phyloP scores from a whole-genome alignment of 2,797 vertebrate genomes.

The Poeciliopsis presidionis region DNA sequence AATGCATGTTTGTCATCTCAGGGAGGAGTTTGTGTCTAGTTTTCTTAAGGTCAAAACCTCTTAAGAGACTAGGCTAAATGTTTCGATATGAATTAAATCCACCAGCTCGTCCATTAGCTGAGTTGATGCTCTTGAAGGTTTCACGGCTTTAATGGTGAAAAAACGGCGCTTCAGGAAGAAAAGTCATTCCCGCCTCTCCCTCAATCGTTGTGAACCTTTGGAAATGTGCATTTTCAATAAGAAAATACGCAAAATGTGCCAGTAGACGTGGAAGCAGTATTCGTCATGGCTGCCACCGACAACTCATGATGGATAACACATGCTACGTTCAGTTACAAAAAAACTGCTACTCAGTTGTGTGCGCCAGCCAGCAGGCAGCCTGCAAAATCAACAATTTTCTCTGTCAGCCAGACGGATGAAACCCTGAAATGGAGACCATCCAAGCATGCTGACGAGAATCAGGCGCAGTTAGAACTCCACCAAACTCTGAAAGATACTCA shows the following conservation, averaged over 20 bases:
- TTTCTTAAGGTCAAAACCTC: conserved; percentile 44
- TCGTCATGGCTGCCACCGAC: conserved; percentile 59
- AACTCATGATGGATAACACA: conserved; percentile 68
- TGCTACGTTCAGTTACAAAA: conserved; percentile 49
- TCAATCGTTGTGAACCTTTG: not conserved
- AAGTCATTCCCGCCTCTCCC: not conserved
- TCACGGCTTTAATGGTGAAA: conserved; percentile 8
- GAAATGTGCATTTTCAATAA: not conserved
- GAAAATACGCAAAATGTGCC: not conserved
- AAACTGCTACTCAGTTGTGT: conserved; percentile 38
- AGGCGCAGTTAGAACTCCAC: conserved; percentile 43
- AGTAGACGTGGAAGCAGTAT: conserved; percentile 58
- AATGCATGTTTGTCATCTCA: conserved; percentile 67
- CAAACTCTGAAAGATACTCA: conserved; percentile 21
- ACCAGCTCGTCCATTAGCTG: conserved; percentile 33
- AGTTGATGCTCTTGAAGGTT: conserved; percentile 28
- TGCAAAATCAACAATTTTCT: conserved; percentile 43
- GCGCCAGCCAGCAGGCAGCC: conserved; percentile 41
- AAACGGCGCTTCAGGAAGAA: not conserved
- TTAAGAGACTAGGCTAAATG: conserved; percentile 16
- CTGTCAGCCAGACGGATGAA: conserved; percentile 52
- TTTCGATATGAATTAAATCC: conserved; percentile 45
- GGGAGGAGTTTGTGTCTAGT: conserved; percentile 13
- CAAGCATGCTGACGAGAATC: conserved; percentile 48
- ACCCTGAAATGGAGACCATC: conserved; percentile 43